Evolutionary conservation across 2,888 invertebrate species (phyloP), one percentile per base, ranked within the genome.

Genomic region (Apamea monoglypha): DNA sequence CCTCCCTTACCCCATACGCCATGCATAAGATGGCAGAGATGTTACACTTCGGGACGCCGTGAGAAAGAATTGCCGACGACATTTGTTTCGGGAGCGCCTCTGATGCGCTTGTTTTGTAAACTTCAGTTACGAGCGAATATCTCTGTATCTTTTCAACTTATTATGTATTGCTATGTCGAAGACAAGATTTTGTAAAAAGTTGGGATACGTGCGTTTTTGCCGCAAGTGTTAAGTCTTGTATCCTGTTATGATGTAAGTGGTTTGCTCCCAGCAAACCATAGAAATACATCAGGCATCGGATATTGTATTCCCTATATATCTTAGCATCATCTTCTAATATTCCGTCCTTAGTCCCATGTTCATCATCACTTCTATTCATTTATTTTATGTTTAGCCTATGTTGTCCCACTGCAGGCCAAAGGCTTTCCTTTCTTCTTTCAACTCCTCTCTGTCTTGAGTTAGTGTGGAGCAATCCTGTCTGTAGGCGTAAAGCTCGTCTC

Each of bases 1-100:
- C 80, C 47, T 63, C 6, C 18, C 88, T 91, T 90, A 59, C n/a
- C 66, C 91, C 91, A 84, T 76, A 50, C 80, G 18, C 81, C 78
- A 79, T 88, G 92, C 92, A 91, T 93, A 93, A 94, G 93, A 93
- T 91, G 93, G 91, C 90, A 93, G 94, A 92, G 94, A 94, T 94
- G 94, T 93, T 93, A 92, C 91, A 91, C 92, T 90, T 92, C 90
- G 91, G 92, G 92, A 91, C 84, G 73, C 93, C 94, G 95, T 95
- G 96, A 94, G 96, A 96, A 95, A 93, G 94, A 94, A 95, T 93
- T 92, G 92, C 90, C 92, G 94, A 89, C 94, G 93, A 95, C 95
- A 95, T 95, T 96, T 95, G 95, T 95, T 94, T 93, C 93, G 91
- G 87, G 92, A 93, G 91, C 92, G 91, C 91, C 93, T 93, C 91